These are phyloP conservation scores for Eublepharis macularius DNA, from an alignment of 2,113 vertebrate genomes.

Conservation along the genomic window DNA sequence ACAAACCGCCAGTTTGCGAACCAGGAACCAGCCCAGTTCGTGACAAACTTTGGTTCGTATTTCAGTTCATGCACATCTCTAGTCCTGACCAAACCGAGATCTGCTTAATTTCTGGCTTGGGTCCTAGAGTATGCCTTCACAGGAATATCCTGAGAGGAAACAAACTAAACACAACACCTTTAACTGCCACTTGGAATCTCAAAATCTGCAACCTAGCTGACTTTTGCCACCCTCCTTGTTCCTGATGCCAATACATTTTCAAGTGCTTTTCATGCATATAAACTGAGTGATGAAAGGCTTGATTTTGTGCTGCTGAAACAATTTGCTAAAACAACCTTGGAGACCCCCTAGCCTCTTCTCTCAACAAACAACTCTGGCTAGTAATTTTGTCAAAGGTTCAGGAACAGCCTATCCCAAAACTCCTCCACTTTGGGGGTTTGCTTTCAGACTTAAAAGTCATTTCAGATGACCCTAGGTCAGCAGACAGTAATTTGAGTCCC, in stretches of 20 bases:
- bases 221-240: not conserved
- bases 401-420: not conserved
- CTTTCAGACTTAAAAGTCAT: conserved; percentile 40
- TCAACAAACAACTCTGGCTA: conserved; percentile 30
- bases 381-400: conserved; percentile 25
- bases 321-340: not conserved
- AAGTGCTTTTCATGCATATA: not conserved
- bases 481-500: conserved; percentile 49
- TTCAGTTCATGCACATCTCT: too few species aligned
- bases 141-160: too few species aligned
- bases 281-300: not conserved
- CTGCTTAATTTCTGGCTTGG: not conserved
- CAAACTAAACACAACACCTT: not conserved
- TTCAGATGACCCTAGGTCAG: conserved; percentile 39
- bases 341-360: conserved; percentile 13
- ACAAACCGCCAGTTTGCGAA: too few species aligned
- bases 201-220: too few species aligned
- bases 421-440: conserved; percentile 35
- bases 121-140: too few species aligned
- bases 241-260: not conserved
- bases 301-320: conserved; percentile 4
- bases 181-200: not conserved
- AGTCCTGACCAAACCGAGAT: not conserved
- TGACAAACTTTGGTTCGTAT: too few species aligned
- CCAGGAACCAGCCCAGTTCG: too few species aligned